Evolutionary conservation across 64 coral and sea anemone species (phyloP).

Genomic region (Stichodactyla helianthus): DNA sequence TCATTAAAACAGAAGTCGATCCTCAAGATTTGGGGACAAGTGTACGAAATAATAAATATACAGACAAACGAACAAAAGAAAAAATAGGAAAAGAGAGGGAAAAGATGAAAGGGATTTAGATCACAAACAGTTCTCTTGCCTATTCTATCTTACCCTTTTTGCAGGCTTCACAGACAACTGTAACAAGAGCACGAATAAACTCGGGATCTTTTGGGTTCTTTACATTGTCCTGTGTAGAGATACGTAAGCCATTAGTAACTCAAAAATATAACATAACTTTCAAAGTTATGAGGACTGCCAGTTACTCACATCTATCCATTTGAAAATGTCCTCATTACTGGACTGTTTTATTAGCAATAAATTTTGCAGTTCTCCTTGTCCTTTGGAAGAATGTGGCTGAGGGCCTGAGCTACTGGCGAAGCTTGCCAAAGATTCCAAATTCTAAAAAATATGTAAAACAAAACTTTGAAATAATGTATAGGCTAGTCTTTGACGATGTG

Average conservation of each 20-base stretch:
- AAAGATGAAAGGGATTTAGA: too few species aligned
- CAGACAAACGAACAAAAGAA: too few species aligned
- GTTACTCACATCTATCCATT: conserved; percentile 75
- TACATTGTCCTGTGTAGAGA: conserved; percentile 46
- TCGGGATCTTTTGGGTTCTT: conserved; percentile 55
- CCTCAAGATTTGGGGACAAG: too few species aligned
- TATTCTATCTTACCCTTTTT: conserved; percentile 13
- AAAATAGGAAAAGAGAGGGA: too few species aligned
- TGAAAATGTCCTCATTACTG: conserved; percentile 58
- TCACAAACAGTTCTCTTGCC: too few species aligned
- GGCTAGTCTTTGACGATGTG: too few species aligned
- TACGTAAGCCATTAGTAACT: neutral
- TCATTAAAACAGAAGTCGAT: too few species aligned
- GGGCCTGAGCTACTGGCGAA: neutral
- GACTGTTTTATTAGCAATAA: conserved; percentile 56
- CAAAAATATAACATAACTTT: too few species aligned
- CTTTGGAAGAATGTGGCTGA: conserved; percentile 36
- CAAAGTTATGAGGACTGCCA: neutral
- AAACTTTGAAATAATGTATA: too few species aligned
- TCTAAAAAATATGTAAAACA: conserved; percentile 26
- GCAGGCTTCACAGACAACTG: conserved; percentile 75
- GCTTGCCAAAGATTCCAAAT: conserved; percentile 44
- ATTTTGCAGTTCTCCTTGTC: conserved; percentile 77
- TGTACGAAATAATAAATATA: too few species aligned
- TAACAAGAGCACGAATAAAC: conserved; percentile 75